Evolutionary conservation across 2,888 invertebrate species (phyloP), one percentile per base, ranked within the genome.

Genomic region (Hypolimnas misippus): DNA sequence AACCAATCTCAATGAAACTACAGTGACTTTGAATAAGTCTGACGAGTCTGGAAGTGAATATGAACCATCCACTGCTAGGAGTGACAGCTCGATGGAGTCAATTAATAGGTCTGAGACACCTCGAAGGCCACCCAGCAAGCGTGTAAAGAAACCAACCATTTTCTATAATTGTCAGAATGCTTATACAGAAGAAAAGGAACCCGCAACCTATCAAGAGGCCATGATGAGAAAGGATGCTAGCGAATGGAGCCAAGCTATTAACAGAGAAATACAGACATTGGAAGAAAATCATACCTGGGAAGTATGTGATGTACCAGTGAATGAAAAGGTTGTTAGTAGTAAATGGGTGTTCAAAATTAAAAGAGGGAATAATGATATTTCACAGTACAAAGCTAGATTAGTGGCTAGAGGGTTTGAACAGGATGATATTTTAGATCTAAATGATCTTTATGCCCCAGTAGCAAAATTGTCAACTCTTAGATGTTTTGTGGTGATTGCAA

Each of bases 401-500:
- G n/a, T n/a, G n/a, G n/a, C n/a, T n/a, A n/a, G 33, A 35, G 33
- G 33, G 33, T 35, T 35, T 35, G 33, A 35, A 35, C 33, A 35
- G 8, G 12, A 35, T 35, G 12, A 35, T 35, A 35, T 35, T 35
- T 10, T 35, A 35, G 33, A 35, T 8, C 8, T 35, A 35, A 35
- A 35, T 35, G 33, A 35, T 6, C 8, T 4, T 50, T 72, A 70
- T 65, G 66, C 70, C 1, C 69, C n/a, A n/a, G n/a, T n/a, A n/a
- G n/a, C n/a, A n/a, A n/a, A n/a, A n/a, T n/a, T n/a, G n/a, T n/a
- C n/a, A n/a, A n/a, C n/a, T n/a, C n/a, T n/a, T n/a, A n/a, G n/a
- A n/a, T n/a, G n/a, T n/a, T n/a, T n/a, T n/a, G 70, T 14, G 67
- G n/a, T 52, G 21, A 42, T 65, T 7, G 71, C 68, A 6, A 68